Base-by-base conservation (phyloP, 2,888 invertebrate species). In the Opisthograptis luteolata region DNA sequence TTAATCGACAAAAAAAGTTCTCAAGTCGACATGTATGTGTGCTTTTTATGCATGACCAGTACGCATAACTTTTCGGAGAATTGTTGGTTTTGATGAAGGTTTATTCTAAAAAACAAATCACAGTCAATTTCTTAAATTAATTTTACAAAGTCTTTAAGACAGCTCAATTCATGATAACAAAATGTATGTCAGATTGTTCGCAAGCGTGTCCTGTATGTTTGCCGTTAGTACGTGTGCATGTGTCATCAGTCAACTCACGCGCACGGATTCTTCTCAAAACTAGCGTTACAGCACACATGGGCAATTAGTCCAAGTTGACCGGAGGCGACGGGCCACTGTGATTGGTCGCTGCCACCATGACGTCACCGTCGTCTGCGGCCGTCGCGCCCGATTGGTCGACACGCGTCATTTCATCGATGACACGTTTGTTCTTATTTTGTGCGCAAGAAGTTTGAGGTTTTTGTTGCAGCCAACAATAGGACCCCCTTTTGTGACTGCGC, bases 251-350 rank as follows among this genome's bases (percentile, higher is more conserved):
- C 74, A 66, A 79, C 81, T 83, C 84, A 70, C 72, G 85, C 86
- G 87, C 84, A 83, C 76, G 76, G 78, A 76, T 84, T 84, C 81
- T 76, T 82, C 86, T 84, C 74, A 79, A 82, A 79, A 78, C 80
- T 80, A 81, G 79, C 79, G 82, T 85, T 85, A 85, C 83, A 82
- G 88, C 90, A 90, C 89, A 90, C 89, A 89, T 82, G 81, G 84
- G 87, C 90, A 90, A 90, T 90, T 90, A 90, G 88, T 85, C 84
- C 85, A 81, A 87, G 87, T 87, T 89, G 89, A 87, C 88, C 90
- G 87, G 76, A 85, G 87, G 89, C 87, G 87, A 87, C 80, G 83
- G 80, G 68, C 76, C 64, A 72, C 70, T 67, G 71, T 64, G 75
- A 90, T 90, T 90, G 89, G 90, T 75, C 79, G 81, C 70, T 75